These are phyloP conservation scores for Whitmania pigra DNA, from an alignment of 1,140 invertebrate genomes.

Conservation along the genomic window DNA sequence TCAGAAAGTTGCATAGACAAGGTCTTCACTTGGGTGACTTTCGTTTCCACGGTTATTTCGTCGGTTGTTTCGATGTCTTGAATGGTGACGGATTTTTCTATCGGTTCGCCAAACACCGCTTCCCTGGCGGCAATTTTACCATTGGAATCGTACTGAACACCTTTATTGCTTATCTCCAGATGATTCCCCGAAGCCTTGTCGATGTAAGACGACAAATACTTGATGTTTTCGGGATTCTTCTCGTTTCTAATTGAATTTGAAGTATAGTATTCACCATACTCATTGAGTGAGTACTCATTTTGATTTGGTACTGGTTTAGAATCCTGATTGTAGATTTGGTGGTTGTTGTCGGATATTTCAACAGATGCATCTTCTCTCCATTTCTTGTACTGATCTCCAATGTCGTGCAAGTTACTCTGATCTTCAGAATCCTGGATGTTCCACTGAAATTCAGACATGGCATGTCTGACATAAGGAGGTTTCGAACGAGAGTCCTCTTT, in stretches of 20 bases:
- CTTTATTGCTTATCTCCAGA: neutral
- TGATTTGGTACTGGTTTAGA: neutral
- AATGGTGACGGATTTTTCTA: conserved; percentile 16
- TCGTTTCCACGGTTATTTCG: conserved; percentile 24
- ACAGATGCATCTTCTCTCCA: conserved; percentile 1
- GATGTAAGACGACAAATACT: neutral
- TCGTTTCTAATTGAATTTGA: neutral
- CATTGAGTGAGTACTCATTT: neutral
- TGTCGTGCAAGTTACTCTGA: neutral
- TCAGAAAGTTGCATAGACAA: conserved; percentile 21
- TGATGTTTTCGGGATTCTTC: neutral
- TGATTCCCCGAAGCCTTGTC: neutral
- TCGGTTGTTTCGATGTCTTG: conserved; percentile 21
- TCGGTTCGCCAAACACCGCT: conserved; percentile 14
- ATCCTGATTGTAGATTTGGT: neutral
- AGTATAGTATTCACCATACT: neutral
- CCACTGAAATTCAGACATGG: conserved; percentile 11
- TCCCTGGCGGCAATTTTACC: neutral
- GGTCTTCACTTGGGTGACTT: conserved; percentile 22
- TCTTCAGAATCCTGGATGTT: neutral
- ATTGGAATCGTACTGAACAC: neutral
- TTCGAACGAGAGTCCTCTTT: neutral
- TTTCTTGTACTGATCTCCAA: neutral
- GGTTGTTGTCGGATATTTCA: neutral
- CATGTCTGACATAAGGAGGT: neutral